Evolutionary conservation across 2,888 invertebrate species (phyloP).

Genomic region (Noctua comes): DNA sequence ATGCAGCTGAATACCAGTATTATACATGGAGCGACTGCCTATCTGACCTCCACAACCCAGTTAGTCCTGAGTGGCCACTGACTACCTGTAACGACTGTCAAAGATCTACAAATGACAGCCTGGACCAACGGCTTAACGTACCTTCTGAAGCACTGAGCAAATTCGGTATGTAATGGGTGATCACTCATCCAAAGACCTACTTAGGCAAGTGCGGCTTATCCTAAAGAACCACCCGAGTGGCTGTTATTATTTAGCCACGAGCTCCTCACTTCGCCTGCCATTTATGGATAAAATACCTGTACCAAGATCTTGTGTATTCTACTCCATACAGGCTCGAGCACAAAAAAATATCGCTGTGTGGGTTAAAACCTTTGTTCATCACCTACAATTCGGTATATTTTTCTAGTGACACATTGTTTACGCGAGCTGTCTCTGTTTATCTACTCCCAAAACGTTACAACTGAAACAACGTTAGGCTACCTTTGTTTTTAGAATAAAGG

Average conservation of each 20-base stretch:
- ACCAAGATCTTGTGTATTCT: background rate
- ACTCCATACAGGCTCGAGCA: background rate
- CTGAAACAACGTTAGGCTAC: conserved; percentile 7
- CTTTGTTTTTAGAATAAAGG: background rate
- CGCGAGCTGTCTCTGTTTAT: conserved; percentile 19
- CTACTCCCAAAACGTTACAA: background rate
- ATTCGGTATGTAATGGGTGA: background rate
- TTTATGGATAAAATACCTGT: no score
- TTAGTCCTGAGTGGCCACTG: no score
- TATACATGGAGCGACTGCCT: no score
- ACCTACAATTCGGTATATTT: conserved; percentile 17
- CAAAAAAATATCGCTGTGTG: background rate
- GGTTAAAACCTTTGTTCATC: background rate
- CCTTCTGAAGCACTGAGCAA: no score
- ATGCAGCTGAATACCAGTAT: no score
- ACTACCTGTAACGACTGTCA: no score
- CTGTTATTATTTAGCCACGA: background rate
- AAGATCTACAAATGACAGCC: no score
- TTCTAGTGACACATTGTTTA: conserved; percentile 7
- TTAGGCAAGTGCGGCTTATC: background rate
- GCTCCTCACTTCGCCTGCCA: no score
- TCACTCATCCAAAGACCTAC: background rate
- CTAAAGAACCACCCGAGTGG: background rate
- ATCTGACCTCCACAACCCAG: no score
- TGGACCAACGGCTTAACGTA: no score